Conservation (phyloP, 2,797 vertebrate genomes). For the Nasua narica region DNA sequence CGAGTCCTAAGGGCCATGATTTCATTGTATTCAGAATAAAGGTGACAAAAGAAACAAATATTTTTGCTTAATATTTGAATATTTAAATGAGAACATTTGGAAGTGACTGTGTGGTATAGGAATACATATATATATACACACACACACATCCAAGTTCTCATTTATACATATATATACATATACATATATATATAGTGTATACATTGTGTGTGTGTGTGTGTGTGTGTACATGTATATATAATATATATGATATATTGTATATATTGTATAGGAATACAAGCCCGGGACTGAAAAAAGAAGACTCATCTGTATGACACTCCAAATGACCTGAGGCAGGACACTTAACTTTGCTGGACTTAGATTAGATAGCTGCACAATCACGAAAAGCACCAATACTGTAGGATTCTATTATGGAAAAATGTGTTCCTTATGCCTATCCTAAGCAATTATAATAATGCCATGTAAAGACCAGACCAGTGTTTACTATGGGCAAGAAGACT, state of each 20-base stretch:
- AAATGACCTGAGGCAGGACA: not conserved
- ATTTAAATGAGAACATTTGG: not conserved
- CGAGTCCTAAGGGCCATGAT: not conserved
- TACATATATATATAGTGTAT: no score
- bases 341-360: not conserved
- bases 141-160: no score
- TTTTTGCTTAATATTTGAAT: no score
- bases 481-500: not conserved
- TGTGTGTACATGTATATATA: no score
- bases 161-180: no score
- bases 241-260: no score
- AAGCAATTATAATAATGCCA: not conserved
- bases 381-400: not conserved
- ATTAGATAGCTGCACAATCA: not conserved
- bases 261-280: not conserved
- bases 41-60: not conserved
- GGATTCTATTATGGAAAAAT: not conserved
- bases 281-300: not conserved
- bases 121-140: not conserved
- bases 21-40: not conserved
- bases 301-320: not conserved
- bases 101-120: not conserved
- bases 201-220: no score
- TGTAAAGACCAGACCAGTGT: not conserved
- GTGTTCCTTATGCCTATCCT: not conserved